A percentile compares a stretch with the other conserved stretches of the same genome.
phyloP scores from a whole-genome alignment of 1,140 invertebrate species.

The Leptinotarsa texana region DNA sequence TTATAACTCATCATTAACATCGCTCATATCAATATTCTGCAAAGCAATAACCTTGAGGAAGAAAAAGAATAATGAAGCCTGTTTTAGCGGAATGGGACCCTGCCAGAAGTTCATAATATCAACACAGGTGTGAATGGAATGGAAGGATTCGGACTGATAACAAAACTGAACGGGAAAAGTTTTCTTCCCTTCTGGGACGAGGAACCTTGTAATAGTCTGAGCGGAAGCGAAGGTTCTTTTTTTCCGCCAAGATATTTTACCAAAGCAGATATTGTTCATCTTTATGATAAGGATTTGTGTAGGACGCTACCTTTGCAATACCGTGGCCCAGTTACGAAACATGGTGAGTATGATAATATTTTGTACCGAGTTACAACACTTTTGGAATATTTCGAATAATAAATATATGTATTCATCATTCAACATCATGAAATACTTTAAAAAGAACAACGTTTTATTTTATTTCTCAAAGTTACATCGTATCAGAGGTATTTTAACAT shows the following conservation, averaged over 20 bases:
- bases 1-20: no score
- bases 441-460: no score
- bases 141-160: conserved; percentile 77
- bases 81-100: conserved; percentile 77
- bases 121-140: conserved; percentile 76
- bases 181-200: conserved; percentile 77
- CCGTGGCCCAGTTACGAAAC: conserved; percentile 67
- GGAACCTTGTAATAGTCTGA: conserved; percentile 76
- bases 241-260: conserved; percentile 76
- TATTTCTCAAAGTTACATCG: no score
- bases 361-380: background rate
- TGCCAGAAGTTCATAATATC: conserved; percentile 79
- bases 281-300: conserved; percentile 87
- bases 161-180: conserved; percentile 75
- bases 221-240: conserved; percentile 84
- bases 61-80: background rate
- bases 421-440: no score
- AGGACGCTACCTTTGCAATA: conserved; percentile 77
- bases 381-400: no score
- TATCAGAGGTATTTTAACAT: no score
- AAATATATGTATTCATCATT: no score
- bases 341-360: conserved; percentile 57
- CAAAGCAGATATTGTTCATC: conserved; percentile 71
- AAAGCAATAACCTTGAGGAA: no score
- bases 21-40: no score